These are phyloP conservation scores for Odocoileus virginianus DNA, from an alignment of 2,113 vertebrate species.

Conservation along the genomic window DNA sequence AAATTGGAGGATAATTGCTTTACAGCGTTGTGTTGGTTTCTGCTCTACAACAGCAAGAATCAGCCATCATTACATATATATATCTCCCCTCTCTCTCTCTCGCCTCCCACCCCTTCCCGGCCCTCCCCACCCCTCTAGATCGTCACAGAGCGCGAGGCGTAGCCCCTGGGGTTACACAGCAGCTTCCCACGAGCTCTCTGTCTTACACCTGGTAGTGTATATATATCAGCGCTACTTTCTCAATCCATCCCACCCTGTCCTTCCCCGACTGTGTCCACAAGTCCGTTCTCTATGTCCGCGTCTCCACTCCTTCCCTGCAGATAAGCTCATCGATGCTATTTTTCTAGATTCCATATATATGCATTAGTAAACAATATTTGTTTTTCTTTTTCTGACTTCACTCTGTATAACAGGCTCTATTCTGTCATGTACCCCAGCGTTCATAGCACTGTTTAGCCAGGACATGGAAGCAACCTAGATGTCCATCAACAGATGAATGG, in stretches of 20 bases:
- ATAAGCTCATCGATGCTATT: neutral
- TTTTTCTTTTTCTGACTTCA: neutral
- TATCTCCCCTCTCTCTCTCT: neutral
- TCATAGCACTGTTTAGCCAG: neutral
- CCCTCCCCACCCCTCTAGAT: neutral
- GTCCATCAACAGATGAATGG: neutral
- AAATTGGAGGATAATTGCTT: neutral
- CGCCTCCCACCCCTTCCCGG: accelerated
- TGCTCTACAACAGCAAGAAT: neutral
- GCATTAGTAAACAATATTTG: neutral
- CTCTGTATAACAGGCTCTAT: neutral
- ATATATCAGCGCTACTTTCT: neutral
- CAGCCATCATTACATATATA: neutral
- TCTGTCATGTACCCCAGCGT: neutral
- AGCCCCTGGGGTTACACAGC: neutral
- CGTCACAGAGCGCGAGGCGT: accelerated
- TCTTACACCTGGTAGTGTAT: neutral
- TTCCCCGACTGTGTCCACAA: neutral
- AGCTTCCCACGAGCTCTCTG: neutral
- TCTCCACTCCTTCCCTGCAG: neutral
- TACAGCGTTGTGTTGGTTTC: neutral
- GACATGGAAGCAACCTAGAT: neutral
- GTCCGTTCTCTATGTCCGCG: neutral
- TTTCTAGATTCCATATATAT: neutral
- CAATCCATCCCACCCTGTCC: neutral